Evolutionary conservation across 1,140 invertebrate species (phyloP), one percentile per base, ranked within the genome.

Genomic region (Microplitis mediator): DNA sequence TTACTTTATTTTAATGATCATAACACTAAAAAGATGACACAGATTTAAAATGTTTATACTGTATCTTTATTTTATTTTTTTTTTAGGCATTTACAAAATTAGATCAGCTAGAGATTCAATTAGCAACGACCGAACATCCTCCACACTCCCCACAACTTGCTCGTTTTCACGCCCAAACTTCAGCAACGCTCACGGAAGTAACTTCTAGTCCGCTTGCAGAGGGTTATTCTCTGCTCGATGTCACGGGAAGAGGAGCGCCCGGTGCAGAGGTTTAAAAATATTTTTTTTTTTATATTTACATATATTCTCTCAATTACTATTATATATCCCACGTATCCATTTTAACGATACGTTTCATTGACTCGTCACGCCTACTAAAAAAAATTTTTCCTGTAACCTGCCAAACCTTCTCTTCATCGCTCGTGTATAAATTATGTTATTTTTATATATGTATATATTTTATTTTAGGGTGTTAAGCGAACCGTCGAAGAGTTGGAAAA

Each of bases 21-120:
- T 45, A 32, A 31, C 31, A 56, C 63, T 58, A 23, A 5, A 56
- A 31, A n/a, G 4, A 39, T 4, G 3, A 3, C 14, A 45, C 4
- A 31, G 13, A 16, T 31, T 16, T 52, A 68, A 35, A n/a, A 13
- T 36, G 31, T 23, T 61, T 23, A 54, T 34, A 58, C 11, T 69
- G 56, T 31, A 71, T 63, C 74, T 52, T 61, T 62, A 58, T 69
- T 71, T 35, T 73, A 65, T 36, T 39, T 73, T 5, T 69, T 61
- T 51, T 58, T 51, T 52, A 94, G 90, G 93, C 92, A 62, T 85
- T 93, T 54, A 92, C 89, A 66, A 93, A 94, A 83, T 80, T 95
- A 69, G 92, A 94, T 82, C 92, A 95, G 81, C 84, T 95, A 8
- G 93, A 95, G 87, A 89, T 93, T 76, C 92, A 95, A 78, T 81